Conservation (phyloP, 2,888 invertebrate species). For the Alsophila aescularia region DNA sequence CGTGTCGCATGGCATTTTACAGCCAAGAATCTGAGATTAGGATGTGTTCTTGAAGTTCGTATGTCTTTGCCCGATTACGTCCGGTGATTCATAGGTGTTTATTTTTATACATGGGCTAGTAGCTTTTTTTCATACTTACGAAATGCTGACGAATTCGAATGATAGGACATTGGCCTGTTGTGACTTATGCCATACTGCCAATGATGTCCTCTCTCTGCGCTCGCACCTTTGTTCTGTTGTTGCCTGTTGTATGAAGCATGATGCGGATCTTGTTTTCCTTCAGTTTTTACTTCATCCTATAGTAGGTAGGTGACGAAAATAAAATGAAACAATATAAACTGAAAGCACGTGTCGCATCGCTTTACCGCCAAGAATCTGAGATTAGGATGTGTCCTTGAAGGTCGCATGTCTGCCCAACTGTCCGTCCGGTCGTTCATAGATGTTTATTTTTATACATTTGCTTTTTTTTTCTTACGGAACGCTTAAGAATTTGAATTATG, state of each 20-base stretch:
- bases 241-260: no score
- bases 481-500: no score
- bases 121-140: background rate
- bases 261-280: no score
- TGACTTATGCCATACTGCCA: no score
- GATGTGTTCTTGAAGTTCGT: conserved; percentile 34
- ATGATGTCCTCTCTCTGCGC: no score
- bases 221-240: no score
- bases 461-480: background rate
- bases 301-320: no score
- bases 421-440: conserved; percentile 50
- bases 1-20: conserved; percentile 29
- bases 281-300: no score
- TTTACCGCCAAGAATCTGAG: conserved; percentile 38
- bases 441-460: conserved; percentile 44
- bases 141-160: no score
- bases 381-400: conserved; percentile 31
- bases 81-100: conserved; percentile 50
- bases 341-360: conserved; percentile 33
- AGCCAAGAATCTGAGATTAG: conserved; percentile 37
- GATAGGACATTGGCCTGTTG: no score
- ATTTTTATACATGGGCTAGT: conserved; percentile 41
- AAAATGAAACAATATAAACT: conserved; percentile 7
- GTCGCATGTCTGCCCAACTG: conserved; percentile 43
- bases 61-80: conserved; percentile 45